These are phyloP conservation scores for Halictus ligatus DNA, from an alignment of 2,888 invertebrate genomes.

Conservation along the genomic window DNA sequence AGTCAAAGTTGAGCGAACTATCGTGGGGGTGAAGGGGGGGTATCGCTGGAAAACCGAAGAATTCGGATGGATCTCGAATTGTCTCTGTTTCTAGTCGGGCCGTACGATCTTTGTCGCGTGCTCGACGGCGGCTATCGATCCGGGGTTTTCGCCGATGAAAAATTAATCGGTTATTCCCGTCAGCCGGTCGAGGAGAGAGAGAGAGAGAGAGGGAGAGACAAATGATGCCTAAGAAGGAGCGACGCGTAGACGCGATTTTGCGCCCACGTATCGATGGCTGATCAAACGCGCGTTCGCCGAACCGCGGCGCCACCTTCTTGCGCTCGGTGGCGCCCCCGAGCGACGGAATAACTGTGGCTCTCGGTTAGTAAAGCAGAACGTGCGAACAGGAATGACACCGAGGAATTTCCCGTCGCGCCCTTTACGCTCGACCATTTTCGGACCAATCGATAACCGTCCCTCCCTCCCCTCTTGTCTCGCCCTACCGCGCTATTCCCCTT, in stretches of 20 bases:
- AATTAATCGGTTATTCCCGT: background rate
- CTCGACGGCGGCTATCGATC: background rate
- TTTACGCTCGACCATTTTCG: slow-evolving; percentile 20
- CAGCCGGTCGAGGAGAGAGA: slow-evolving; percentile 4
- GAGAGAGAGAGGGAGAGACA: no score
- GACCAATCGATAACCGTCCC: slow-evolving; percentile 43
- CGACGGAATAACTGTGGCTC: slow-evolving; percentile 34
- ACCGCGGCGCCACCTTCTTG: slow-evolving; percentile 58
- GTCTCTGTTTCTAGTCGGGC: background rate
- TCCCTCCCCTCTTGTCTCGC: background rate
- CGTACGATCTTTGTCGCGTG: background rate
- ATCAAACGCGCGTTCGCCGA: slow-evolving; percentile 15
- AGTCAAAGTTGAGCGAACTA: slow-evolving; percentile 56
- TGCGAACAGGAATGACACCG: slow-evolving; percentile 15
- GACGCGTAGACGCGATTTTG: slow-evolving; percentile 32
- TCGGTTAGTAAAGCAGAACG: slow-evolving; percentile 65
- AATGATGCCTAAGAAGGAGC: slow-evolving; percentile 35
- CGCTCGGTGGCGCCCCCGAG: slow-evolving; percentile 56
- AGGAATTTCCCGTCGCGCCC: slow-evolving; percentile 21
- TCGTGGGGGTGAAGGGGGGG: background rate
- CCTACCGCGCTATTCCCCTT: no score
- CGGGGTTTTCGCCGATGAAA: background rate
- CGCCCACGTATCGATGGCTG: slow-evolving; percentile 35
- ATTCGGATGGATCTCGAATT: background rate
- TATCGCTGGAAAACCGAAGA: background rate